Evolutionary conservation across 2,888 invertebrate genomes (phyloP), one percentile per base, ranked within the genome.

Genomic region (Cataglyphis altisquamis): DNA sequence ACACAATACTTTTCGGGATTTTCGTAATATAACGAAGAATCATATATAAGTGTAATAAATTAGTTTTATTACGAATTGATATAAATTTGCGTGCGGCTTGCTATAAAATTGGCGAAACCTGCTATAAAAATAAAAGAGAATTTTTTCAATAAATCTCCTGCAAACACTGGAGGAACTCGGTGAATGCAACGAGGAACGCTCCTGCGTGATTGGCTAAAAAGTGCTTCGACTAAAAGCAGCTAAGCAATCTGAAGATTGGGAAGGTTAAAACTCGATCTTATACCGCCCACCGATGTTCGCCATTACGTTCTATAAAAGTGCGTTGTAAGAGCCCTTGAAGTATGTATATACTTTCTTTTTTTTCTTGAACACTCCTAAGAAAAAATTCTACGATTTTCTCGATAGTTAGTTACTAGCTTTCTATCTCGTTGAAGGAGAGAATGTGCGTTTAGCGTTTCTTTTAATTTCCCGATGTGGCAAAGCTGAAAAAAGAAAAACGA

Each of bases 161-260:
- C 75, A 81, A 73, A 82, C 63, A 80, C 78, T 25, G 60, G 9
- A 41, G 72, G 32, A 70, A 80, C 78, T 80, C 60, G 1, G 32
- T 60, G 60, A 80, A 72, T 45, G 78, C 52, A 63, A 73, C 73
- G 63, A 63, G 9, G 75, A 75, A 25, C 41, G 48, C 52, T 45
- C 41, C 57, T 63, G 39, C 55, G 81, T 74, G 81, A 81, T 81
- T 81, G 74, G 74, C 52, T 81, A 81, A 81, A 81, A 62, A 81
- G 81, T 70, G 63, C 63, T 74, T 62, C 81, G 74, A 63, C 74
- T 74, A 74, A 74, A 81, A 81, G 81, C 74, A 75, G 63, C 81
- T 73, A 74, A 73, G 81, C 81, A 81, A 81, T 81, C 63, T 75
- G 74, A 81, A 81, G 74, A 81, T 74, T 81, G 81, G 75, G 81